These are phyloP conservation scores for Cavia aperea DNA, from an alignment of 2,113 vertebrate genomes.

Conservation along the genomic window DNA sequence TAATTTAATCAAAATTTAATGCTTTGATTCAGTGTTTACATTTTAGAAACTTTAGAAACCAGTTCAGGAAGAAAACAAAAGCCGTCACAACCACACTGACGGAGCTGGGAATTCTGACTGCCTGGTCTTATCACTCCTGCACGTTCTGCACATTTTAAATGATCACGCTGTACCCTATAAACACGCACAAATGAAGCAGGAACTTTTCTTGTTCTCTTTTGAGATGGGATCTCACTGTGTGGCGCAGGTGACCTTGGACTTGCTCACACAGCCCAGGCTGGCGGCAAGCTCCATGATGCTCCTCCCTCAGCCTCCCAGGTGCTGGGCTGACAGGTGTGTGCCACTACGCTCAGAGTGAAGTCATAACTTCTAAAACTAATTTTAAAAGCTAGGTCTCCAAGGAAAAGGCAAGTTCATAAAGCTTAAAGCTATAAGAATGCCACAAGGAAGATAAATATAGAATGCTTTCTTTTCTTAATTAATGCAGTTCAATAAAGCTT, in stretches of 20 bases:
- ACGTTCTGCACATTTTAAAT: neutral
- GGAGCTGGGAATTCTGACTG: neutral
- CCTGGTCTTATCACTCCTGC: neutral
- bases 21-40: neutral
- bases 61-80: neutral
- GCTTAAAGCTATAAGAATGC: neutral
- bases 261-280: neutral
- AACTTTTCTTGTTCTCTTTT: neutral
- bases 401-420: constrained; percentile 3
- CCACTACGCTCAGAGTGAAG: neutral
- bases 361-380: neutral
- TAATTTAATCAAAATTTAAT: neutral
- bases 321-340: neutral
- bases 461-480: neutral
- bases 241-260: neutral
- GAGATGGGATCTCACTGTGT: neutral
- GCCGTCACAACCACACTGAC: neutral
- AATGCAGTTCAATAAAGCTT: neutral
- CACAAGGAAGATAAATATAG: neutral
- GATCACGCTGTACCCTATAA: neutral
- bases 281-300: neutral
- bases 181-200: neutral
- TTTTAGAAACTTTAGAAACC: neutral
- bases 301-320: neutral
- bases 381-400: neutral